Evolutionary conservation across 2,888 invertebrate species (phyloP).

Genomic region (Aleiodes alternator): DNA sequence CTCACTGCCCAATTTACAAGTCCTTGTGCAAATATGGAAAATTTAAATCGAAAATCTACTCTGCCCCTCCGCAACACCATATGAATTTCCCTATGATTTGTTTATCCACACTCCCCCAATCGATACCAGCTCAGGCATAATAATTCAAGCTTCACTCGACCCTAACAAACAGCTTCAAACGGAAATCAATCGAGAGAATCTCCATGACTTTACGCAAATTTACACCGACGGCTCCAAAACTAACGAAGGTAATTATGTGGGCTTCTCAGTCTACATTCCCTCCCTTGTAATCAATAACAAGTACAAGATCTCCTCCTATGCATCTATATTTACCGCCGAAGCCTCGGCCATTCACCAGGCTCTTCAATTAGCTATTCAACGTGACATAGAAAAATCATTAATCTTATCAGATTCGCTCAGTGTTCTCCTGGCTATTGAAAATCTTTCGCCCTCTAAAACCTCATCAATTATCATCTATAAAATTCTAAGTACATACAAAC

Average conservation of each 20-base stretch:
- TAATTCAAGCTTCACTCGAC: not conserved
- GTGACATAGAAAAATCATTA: no score
- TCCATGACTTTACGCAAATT: not conserved
- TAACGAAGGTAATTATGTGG: not conserved
- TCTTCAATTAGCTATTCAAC: no score
- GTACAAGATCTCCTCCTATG: no score
- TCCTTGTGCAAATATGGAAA: not conserved
- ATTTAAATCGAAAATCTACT: not conserved
- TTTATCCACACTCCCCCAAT: not conserved
- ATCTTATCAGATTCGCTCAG: no score
- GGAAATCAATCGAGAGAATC: not conserved
- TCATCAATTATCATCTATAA: not conserved
- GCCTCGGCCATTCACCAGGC: no score
- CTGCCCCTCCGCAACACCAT: not conserved
- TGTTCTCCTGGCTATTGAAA: no score
- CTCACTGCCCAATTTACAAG: not conserved
- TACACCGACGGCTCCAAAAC: slow-evolving; percentile 1
- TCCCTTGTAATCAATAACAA: no score
- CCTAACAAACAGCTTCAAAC: not conserved
- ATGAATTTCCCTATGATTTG: not conserved
- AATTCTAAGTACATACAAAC: not conserved
- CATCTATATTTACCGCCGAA: no score
- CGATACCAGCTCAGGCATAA: not conserved
- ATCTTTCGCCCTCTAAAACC: not conserved
- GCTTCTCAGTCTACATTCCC: not conserved